These are phyloP conservation scores for Lissocephala sabroskyi DNA, from an alignment of 2,888 invertebrate species.

Conservation along the genomic window DNA sequence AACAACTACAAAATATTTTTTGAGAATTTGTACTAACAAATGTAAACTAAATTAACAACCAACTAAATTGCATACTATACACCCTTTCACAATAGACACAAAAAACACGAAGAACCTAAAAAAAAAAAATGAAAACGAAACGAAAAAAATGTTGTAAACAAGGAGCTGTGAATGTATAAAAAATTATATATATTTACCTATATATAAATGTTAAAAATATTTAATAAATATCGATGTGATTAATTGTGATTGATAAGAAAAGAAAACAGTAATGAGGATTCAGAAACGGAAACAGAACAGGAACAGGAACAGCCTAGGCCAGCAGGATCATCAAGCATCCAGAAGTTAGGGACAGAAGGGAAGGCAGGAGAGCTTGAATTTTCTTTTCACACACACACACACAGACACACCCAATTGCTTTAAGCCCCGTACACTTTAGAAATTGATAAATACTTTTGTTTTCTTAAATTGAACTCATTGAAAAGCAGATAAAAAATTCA, in stretches of 20 bases:
- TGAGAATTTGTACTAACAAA: conserved; percentile 53
- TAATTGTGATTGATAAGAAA: conserved; percentile 71
- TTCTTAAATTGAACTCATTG: too few relatives aligned
- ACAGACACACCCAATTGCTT: conserved; percentile 16
- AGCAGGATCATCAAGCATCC: too few relatives aligned
- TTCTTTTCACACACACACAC: conserved; percentile 34
- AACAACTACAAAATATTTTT: conserved; percentile 40
- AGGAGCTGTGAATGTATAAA: conserved; percentile 73
- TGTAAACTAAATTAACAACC: conserved; percentile 16
- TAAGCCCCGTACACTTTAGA: conserved; percentile 23
- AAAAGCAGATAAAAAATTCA: too few relatives aligned
- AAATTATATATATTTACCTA: conserved; percentile 48
- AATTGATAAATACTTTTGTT: too few relatives aligned
- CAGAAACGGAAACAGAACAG: background rate
- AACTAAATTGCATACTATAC: conserved; percentile 23
- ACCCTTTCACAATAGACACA: conserved; percentile 15
- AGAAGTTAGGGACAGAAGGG: too few relatives aligned
- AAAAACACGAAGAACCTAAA: conserved; percentile 12
- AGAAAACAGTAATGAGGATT: too few relatives aligned
- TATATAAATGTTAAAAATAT: conserved; percentile 37
- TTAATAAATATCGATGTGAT: conserved; percentile 70
- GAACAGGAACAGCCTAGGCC: background rate
- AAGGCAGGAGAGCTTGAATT: conserved; percentile 21
- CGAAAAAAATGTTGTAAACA: conserved; percentile 65
- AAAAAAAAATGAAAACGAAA: conserved; percentile 37